A percentile compares a stretch with the other conserved stretches of the same genome.
Evolutionary conservation across 2,888 invertebrate genomes (phyloP).

Genomic region (Gasteruption jaculator): DNA sequence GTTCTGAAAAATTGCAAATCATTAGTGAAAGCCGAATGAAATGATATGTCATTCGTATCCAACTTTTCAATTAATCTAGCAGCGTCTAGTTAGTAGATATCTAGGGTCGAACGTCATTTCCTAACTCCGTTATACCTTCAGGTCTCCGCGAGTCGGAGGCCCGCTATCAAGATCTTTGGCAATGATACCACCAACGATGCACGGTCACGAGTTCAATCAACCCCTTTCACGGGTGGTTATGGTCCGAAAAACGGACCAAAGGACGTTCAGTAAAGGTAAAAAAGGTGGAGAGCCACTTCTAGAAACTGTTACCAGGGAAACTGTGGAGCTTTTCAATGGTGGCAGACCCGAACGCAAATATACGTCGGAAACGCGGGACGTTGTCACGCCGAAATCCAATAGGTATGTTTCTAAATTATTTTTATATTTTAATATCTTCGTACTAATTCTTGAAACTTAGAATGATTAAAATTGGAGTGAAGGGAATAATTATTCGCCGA

Average conservation of each 20-base stretch:
- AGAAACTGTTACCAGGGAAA: conserved; percentile 63
- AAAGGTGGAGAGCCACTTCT: conserved; percentile 62
- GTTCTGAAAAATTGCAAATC: neutral
- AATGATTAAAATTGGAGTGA: conserved; percentile 3
- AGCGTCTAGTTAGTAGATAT: no score
- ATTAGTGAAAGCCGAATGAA: no score
- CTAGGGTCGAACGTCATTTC: no score
- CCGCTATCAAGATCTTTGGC: conserved; percentile 47
- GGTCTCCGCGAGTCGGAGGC: conserved; percentile 48
- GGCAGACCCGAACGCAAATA: conserved; percentile 62
- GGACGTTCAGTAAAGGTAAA: conserved; percentile 60
- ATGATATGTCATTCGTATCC: no score
- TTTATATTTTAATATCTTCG: neutral
- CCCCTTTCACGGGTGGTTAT: conserved; percentile 61
- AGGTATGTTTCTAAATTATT: conserved; percentile 36
- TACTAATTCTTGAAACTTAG: conserved; percentile 10
- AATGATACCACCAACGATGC: conserved; percentile 50
- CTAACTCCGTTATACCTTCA: conserved; percentile 27
- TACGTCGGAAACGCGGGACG: conserved; percentile 61
- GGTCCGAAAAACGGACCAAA: conserved; percentile 66
- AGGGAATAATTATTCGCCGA: no score
- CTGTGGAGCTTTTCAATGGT: conserved; percentile 63
- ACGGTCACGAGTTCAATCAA: conserved; percentile 50
- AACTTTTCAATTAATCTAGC: no score
- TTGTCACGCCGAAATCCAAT: conserved; percentile 48